Evolutionary conservation across 2,113 vertebrate species (phyloP).

Genomic region (Podarcis cretensis): DNA sequence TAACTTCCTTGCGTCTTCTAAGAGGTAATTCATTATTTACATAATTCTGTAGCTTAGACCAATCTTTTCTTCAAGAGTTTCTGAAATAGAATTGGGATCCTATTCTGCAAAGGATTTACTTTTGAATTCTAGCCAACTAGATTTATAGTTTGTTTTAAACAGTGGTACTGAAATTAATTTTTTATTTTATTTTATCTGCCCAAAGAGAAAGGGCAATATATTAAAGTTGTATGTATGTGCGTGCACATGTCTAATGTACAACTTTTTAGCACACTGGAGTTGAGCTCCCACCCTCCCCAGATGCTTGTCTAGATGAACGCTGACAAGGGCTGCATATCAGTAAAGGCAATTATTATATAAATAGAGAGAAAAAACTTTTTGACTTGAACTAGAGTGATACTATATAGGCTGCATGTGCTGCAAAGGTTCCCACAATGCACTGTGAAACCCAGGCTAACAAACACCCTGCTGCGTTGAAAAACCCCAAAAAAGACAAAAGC

Average conservation of each 20-base stretch:
- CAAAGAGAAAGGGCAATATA: conserved; percentile 60
- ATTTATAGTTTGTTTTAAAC: conserved; percentile 71
- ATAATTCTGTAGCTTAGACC: conserved; percentile 73
- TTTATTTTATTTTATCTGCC: conserved; percentile 67
- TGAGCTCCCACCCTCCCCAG: background rate
- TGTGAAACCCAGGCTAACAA: conserved; percentile 85
- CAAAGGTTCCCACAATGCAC: conserved; percentile 91
- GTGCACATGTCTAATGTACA: conserved; percentile 30
- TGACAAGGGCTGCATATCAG: conserved; percentile 51
- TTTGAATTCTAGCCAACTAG: conserved; percentile 72
- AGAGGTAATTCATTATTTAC: conserved; percentile 76
- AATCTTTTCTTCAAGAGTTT: conserved; percentile 65
- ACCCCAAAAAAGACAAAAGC: conserved; percentile 90
- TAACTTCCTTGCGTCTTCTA: conserved; percentile 75
- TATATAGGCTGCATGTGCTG: conserved; percentile 79
- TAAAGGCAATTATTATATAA: conserved; percentile 73
- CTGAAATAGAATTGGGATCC: conserved; percentile 68
- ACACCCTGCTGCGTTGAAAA: conserved; percentile 87
- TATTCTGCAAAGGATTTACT: conserved; percentile 47
- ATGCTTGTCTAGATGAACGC: conserved; percentile 34
- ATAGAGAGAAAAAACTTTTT: conserved; percentile 71
- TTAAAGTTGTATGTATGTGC: conserved; percentile 45
- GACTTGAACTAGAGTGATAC: conserved; percentile 81
- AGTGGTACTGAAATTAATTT: conserved; percentile 73
- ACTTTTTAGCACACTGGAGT: background rate